phyloP scores from a whole-genome alignment of 2,888 invertebrate genomes.

The Cheilosia soror region DNA sequence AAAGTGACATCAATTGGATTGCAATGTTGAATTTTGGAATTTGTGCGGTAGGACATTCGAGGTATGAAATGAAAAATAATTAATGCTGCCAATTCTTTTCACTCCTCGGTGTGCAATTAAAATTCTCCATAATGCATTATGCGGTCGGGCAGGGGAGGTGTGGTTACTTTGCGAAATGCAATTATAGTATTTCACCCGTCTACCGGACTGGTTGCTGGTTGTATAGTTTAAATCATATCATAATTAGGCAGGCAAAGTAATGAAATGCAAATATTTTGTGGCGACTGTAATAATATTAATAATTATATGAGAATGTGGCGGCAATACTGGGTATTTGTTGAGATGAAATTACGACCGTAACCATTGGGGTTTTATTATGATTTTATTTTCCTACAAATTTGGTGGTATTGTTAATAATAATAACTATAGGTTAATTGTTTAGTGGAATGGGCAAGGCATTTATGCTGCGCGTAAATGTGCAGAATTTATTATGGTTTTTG shows the following conservation, averaged over 20 bases:
- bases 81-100: slow-evolving; percentile 65
- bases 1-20: slow-evolving; percentile 57
- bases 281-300: background rate
- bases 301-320: slow-evolving; percentile 8
- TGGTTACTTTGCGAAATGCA: slow-evolving; percentile 68
- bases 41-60: slow-evolving; percentile 56
- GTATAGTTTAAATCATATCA: slow-evolving; percentile 69
- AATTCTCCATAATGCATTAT: slow-evolving; percentile 56
- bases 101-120: slow-evolving; percentile 67
- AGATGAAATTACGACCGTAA: slow-evolving; percentile 12
- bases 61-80: slow-evolving; percentile 65
- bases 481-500: no score
- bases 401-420: no score
- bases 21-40: slow-evolving; percentile 48
- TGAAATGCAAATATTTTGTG: slow-evolving; percentile 67
- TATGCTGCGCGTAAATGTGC: no score
- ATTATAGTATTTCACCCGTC: slow-evolving; percentile 47
- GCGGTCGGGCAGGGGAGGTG: slow-evolving; percentile 28
- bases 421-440: no score
- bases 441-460: no score
- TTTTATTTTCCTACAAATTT: slow-evolving; percentile 4
- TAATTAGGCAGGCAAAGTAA: slow-evolving; percentile 60
- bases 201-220: slow-evolving; percentile 46
- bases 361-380: background rate
- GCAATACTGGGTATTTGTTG: slow-evolving; percentile 2